A percentile compares a stretch with the other conserved stretches of the same genome.
Evolutionary conservation across 2,113 vertebrate species (phyloP).

Genomic region (Petaurus breviceps): DNA sequence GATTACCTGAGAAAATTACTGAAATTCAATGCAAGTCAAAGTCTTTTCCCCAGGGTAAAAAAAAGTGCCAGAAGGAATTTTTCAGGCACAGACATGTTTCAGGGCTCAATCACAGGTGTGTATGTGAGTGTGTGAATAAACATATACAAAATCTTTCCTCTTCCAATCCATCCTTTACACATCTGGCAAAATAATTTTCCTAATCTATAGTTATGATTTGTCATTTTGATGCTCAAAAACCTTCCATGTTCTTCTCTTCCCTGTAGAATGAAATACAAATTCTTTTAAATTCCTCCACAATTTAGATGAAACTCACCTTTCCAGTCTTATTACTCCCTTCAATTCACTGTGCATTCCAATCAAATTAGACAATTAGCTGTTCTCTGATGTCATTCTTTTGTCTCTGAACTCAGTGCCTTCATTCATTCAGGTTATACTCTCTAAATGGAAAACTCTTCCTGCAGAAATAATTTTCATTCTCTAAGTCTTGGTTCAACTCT

Average conservation of each 20-base stretch:
- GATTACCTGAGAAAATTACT: conserved; percentile 75
- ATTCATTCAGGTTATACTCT: background rate
- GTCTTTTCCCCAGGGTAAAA: conserved; percentile 67
- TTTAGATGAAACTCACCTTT: background rate
- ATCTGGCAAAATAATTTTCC: background rate
- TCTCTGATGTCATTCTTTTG: background rate
- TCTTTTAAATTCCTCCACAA: background rate
- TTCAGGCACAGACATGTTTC: conserved; percentile 39
- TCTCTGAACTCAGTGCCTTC: background rate
- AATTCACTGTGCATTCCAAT: background rate
- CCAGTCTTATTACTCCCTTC: background rate
- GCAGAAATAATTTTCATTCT: background rate
- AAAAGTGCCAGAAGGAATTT: conserved; percentile 61
- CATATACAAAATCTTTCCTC: background rate
- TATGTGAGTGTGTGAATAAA: background rate
- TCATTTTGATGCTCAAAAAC: background rate
- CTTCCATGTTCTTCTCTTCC: background rate
- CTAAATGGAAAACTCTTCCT: background rate
- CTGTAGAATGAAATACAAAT: background rate
- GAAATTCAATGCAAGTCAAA: conserved; percentile 72
- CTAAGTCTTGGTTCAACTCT: background rate
- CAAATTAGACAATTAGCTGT: background rate
- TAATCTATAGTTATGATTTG: background rate
- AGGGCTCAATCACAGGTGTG: background rate
- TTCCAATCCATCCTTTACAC: background rate